A percentile compares a stretch with the other conserved stretches of the same genome.
Evolutionary conservation across 53 echinoderm and acorn worm species (phyloP).

Genomic region (Luidia sarsii): DNA sequence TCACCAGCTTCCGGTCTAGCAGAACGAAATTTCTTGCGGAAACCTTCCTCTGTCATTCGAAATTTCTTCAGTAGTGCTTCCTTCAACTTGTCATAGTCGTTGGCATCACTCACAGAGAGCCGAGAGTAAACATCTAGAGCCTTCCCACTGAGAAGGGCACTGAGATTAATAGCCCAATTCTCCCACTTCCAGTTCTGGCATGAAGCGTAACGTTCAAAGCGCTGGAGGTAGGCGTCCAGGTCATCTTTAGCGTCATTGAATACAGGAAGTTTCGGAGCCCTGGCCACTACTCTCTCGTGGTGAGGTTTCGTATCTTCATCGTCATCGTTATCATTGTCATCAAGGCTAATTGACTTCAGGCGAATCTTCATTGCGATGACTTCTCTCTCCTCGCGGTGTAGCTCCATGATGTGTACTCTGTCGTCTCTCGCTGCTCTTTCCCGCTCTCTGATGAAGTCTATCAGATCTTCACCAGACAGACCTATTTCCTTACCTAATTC

Average conservation of each 20-base stretch:
- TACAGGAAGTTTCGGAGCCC: slow-evolving; percentile 46
- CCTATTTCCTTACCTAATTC: slow-evolving; percentile 20
- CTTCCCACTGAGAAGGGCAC: slow-evolving; percentile 54
- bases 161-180: slow-evolving; percentile 60
- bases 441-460: slow-evolving; percentile 20
- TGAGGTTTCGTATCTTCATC: neutral
- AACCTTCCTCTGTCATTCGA: slow-evolving; percentile 35
- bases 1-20: slow-evolving; percentile 29
- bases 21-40: slow-evolving; percentile 16
- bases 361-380: neutral
- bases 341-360: neutral
- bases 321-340: neutral
- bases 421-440: slow-evolving; percentile 19
- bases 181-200: slow-evolving; percentile 35
- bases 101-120: neutral
- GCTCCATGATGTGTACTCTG: neutral
- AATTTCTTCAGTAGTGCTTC: slow-evolving; percentile 20
- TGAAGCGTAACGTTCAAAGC: slow-evolving; percentile 49
- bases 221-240: slow-evolving; percentile 59
- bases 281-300: too few species aligned
- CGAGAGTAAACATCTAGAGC: slow-evolving; percentile 11
- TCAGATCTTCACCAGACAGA: neutral
- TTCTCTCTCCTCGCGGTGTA: neutral
- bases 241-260: slow-evolving; percentile 62
- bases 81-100: slow-evolving; percentile 5